Evolutionary conservation across 2,113 vertebrate genomes (phyloP).

Genomic region (Petaurus breviceps): DNA sequence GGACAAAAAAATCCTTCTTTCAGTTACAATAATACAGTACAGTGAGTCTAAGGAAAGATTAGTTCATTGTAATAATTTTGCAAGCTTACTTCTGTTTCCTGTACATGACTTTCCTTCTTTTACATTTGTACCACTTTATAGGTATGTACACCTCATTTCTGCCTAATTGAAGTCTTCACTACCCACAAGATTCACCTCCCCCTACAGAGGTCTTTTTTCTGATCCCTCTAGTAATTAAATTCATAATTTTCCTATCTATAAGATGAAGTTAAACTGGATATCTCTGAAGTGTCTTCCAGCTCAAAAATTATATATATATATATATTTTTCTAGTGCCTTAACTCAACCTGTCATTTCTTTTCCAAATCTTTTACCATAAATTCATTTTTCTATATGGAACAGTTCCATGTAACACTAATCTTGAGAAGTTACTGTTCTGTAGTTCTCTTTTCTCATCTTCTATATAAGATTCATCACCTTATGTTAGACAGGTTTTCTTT

Average conservation of each 20-base stretch:
- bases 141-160: neutral
- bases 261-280: neutral
- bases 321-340: neutral
- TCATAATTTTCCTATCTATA: neutral
- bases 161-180: neutral
- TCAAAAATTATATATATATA: neutral
- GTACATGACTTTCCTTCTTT: neutral
- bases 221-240: neutral
- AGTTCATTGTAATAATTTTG: neutral
- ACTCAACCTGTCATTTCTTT: neutral
- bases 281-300: neutral
- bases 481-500: neutral
- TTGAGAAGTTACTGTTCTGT: neutral
- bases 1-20: neutral
- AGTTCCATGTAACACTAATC: neutral
- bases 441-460: neutral
- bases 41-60: neutral
- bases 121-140: neutral
- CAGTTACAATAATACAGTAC: neutral
- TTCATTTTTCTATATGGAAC: neutral
- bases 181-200: neutral
- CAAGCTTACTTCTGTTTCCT: neutral
- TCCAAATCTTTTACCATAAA: neutral
- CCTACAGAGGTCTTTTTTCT: neutral
- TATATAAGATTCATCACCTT: neutral